A percentile compares a stretch with the other conserved stretches of the same genome.
Conservation (phyloP, 2,888 invertebrate species). For the Brassicogethes aeneus region DNA sequence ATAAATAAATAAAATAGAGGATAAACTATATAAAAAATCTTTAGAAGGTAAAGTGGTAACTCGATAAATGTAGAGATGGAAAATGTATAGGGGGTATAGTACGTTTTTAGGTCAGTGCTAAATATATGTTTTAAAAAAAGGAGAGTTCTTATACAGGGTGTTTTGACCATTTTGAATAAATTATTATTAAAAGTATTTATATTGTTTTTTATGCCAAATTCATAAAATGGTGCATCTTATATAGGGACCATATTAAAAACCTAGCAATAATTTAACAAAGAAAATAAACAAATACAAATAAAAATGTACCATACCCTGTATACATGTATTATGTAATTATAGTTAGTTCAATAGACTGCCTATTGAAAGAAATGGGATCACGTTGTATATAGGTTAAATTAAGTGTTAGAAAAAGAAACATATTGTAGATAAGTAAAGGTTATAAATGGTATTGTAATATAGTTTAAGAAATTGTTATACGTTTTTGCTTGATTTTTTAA, state of each 20-base stretch:
- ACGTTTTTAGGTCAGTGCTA: conserved; percentile 12
- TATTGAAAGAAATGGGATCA: conserved; percentile 28
- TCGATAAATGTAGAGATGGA: conserved; percentile 3
- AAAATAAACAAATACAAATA: conserved; percentile 10
- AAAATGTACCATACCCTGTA: conserved; percentile 7
- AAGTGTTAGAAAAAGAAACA: conserved; percentile 22
- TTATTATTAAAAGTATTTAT: no score
- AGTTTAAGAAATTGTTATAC: conserved; percentile 26
- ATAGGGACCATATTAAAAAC: no score
- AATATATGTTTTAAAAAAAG: no score
- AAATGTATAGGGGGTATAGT: conserved; percentile 5
- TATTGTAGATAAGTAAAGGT: conserved; percentile 14
- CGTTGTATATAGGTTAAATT: conserved; percentile 23
- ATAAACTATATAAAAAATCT: conserved; percentile 5
- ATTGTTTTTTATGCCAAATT: no score
- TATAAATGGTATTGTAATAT: conserved; percentile 23
- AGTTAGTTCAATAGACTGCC: conserved; percentile 20
- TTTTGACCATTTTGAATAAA: no score
- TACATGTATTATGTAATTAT: no score
- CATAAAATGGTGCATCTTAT: no score
- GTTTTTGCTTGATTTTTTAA: conserved; percentile 45
- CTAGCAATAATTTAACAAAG: no score
- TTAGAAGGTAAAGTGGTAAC: conserved; percentile 2
- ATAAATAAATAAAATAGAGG: conserved; percentile 6
- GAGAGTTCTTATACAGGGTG: no score